These are phyloP conservation scores for Pachliopta kotzebuea DNA, from an alignment of 2,888 invertebrate genomes.

Conservation along the genomic window DNA sequence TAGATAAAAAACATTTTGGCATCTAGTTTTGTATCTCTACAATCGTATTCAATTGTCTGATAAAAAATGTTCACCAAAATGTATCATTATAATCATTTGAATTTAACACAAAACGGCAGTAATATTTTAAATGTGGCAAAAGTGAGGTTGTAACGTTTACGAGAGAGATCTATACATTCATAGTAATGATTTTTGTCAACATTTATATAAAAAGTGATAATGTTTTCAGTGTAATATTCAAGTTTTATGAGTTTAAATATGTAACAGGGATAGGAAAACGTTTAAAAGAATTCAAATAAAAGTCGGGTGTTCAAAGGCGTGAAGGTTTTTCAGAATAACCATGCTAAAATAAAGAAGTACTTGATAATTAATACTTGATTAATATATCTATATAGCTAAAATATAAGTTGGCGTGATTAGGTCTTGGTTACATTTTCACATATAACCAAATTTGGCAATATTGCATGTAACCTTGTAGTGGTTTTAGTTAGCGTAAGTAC, in stretches of 20 bases:
- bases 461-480: too few species aligned
- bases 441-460: too few species aligned
- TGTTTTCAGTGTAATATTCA: neutral
- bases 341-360: too few species aligned
- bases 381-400: too few species aligned
- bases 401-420: too few species aligned
- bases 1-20: neutral
- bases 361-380: too few species aligned
- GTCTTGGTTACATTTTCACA: too few species aligned
- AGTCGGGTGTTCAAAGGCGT: too few species aligned
- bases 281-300: too few species aligned
- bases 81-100: neutral
- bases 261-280: too few species aligned
- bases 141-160: neutral
- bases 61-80: neutral
- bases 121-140: neutral
- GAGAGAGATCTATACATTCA: neutral
- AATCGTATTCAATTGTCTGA: neutral
- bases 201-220: neutral
- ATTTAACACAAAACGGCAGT: neutral
- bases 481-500: too few species aligned
- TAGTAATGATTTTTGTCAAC: neutral
- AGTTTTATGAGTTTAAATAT: neutral
- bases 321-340: too few species aligned
- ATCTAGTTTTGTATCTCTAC: neutral